These are phyloP conservation scores for Pristionchus mayeri DNA, from an alignment of 2,888 invertebrate species.

Conservation along the genomic window DNA sequence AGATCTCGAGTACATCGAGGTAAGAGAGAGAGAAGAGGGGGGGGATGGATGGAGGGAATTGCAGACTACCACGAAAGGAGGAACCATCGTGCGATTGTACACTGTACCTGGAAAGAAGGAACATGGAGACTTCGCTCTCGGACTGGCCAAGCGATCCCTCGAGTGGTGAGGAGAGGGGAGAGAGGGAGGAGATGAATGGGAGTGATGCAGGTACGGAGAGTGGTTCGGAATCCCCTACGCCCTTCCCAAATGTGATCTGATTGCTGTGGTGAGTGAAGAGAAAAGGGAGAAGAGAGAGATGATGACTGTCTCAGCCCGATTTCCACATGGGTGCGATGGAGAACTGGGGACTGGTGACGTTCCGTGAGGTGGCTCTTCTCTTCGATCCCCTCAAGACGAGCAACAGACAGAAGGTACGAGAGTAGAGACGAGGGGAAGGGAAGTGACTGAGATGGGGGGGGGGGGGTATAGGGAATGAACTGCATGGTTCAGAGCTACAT, in stretches of 20 bases:
- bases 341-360: constrained; percentile 97
- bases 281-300: background rate
- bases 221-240: constrained; percentile 96
- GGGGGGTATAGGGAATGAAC: background rate
- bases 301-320: too few relatives aligned
- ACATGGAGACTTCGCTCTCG: constrained; percentile 91
- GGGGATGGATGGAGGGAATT: constrained; percentile 18
- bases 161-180: constrained; percentile 81
- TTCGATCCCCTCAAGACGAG: constrained; percentile 93
- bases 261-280: constrained; percentile 85
- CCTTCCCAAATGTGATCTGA: constrained; percentile 94
- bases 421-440: too few relatives aligned
- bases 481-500: constrained; percentile 80
- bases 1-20: constrained; percentile 92
- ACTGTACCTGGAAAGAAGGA: constrained; percentile 89
- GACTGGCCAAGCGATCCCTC: constrained; percentile 86
- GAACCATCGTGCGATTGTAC: constrained; percentile 84
- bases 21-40: constrained; percentile 25
- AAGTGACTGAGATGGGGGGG: background rate
- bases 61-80: constrained; percentile 78
- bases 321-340: constrained; percentile 94
- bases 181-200: background rate
- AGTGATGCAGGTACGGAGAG: constrained; percentile 83
- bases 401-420: constrained; percentile 77
- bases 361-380: constrained; percentile 90